Evolutionary conservation across 2,888 invertebrate species (phyloP), one percentile per base, ranked within the genome.

Genomic region (Cosmia pyralina): DNA sequence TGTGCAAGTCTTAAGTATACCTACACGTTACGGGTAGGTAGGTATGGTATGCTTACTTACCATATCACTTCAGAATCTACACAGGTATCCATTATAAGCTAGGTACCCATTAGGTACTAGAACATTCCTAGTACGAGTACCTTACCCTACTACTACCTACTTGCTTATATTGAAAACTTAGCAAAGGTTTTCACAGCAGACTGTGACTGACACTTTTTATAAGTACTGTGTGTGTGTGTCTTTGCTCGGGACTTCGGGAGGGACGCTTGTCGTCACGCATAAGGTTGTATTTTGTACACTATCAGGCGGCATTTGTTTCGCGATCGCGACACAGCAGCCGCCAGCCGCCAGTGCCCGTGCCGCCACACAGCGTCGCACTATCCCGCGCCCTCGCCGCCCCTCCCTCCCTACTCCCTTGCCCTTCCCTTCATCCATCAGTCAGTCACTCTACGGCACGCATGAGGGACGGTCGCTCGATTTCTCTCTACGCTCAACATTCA

Each of bases 361-460:
- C 38, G 38, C 38, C 38, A 64, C 76, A 76, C 50, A 65, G 83
- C 86, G 78, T 70, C 82, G 76, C 79, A 75, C 89, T 90, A 90
- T 90, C 90, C 82, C 89, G 88, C 88, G 85, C 89, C 85, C 84
- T 84, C 79, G 50, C 67, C 87, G 85, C 82, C 85, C 90, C 90
- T 90, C 88, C 57, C 72, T 88, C 90, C 90, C 87, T 83, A 85
- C 88, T 5, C 38, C 38, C 38, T 38, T 87, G 4, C 38, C 38
- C 38, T 38, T 87, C 86, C 84, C 89, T 93, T 92, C 92, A 94
- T 91, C 92, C 91, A 91, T 94, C 94, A 93, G 92, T 95, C 96
- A 96, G 96, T 96, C 95, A 95, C 88, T 92, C 90, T 89, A 92
- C 89, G 89, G 90, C 91, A 91, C 91, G 92, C 90, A 90, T 67